Base-by-base conservation (phyloP, 2,888 invertebrate genomes). In the Brassicogethes aeneus region DNA sequence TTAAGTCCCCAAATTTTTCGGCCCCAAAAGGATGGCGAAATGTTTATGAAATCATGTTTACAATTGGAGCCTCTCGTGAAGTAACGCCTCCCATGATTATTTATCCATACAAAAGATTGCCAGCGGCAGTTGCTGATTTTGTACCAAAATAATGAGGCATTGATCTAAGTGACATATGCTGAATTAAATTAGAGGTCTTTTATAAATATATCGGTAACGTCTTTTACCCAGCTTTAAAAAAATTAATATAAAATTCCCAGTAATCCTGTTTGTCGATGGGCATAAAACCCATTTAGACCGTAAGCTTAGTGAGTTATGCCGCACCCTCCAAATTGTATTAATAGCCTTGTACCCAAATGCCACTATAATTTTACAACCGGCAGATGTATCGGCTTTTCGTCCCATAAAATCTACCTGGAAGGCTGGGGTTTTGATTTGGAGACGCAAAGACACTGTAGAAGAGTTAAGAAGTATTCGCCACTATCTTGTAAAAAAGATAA, bases 321-420 rank as follows among this genome's bases (percentile, higher is more conserved):
- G 42, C n/a, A 45, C 55, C 37, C 39, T 54, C 5, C 36, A 53
- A 34, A 60, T 59, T 12, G 47, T 59, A 33, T 36, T 59, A 12
- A 41, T 59, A 17, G 42, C 51, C 33, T 35, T 60, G 7, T 58
- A 58, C 40, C 58, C 58, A 12, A 60, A 58, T 14, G 42, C 53
- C 10, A 57, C 56, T 17, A 38, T 52, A 31, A 51, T 59, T 32
- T 41, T 56, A 8, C 53, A 57, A 41, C 58, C 56, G 10, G 48
- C 48, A 3, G 56, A 59, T 36, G 54, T 59, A n/a, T 36, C 55
- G 8, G 46, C 47, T 2, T 51, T 54, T 39, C 53, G 52, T 29
- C 50, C 51, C n/a, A n/a, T 52, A 5, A 57, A 54, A 36, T 46
- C 38, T 14, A 42, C 42, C 14, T 54, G 53, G 51, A 55, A 52